Conservation (phyloP, 2,113 vertebrate genomes). For the Semicossyphus pulcher region DNA sequence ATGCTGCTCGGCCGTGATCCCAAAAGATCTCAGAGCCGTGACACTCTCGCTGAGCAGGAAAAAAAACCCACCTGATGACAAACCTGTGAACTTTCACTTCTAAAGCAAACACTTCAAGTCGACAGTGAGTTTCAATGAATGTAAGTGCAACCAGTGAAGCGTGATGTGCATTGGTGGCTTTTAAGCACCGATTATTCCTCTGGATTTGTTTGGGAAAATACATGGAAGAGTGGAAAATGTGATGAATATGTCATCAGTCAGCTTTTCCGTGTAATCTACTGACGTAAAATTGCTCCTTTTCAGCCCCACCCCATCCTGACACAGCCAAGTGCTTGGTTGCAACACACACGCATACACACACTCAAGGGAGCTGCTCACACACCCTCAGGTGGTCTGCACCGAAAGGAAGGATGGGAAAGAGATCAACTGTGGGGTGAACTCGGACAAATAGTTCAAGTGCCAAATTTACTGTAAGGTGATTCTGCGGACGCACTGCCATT, state of each 20-base stretch:
- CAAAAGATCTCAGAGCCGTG: constrained; percentile 9
- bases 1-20: constrained; percentile 31
- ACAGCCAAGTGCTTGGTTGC: constrained; percentile 40
- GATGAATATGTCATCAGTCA: constrained; percentile 66
- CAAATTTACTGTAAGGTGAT: constrained; percentile 61
- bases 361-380: constrained; percentile 4
- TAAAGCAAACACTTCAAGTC: constrained; percentile 27
- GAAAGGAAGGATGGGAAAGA: constrained; percentile 38
- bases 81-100: constrained; percentile 56
- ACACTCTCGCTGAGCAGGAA: neutral
- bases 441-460: constrained; percentile 37
- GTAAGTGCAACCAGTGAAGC: neutral
- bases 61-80: constrained; percentile 49
- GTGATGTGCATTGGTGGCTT: constrained; percentile 22
- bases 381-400: constrained; percentile 49
- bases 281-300: constrained; percentile 47
- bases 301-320: constrained; percentile 50
- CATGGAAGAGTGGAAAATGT: constrained; percentile 63
- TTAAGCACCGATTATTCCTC: constrained; percentile 11
- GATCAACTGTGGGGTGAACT: constrained; percentile 41
- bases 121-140: constrained; percentile 18
- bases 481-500: constrained; percentile 30
- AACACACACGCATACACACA: constrained; percentile 32
- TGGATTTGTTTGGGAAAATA: constrained; percentile 6
- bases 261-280: constrained; percentile 62